Percentiles rank a stretch among this genome's conserved stretches.
Conservation (phyloP, 2,888 invertebrate species). For the Parnassius mnemosyne region DNA sequence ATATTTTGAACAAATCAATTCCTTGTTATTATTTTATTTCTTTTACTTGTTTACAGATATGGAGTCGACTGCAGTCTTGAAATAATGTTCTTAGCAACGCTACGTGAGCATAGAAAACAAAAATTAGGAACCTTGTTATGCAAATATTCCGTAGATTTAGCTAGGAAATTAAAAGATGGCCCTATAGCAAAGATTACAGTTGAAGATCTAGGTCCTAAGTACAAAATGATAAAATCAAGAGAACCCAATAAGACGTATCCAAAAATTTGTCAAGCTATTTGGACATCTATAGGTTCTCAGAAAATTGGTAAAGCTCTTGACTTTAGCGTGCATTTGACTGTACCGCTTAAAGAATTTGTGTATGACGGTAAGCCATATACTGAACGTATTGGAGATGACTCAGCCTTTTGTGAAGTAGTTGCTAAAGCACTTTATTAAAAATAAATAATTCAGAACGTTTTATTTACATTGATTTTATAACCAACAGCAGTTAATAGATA, state of each 20-base stretch:
- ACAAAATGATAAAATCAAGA: constrained; percentile 53
- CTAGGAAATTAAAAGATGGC: constrained; percentile 62
- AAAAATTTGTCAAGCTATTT: constrained; percentile 80
- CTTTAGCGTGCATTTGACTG: constrained; percentile 74
- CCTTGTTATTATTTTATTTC: neutral
- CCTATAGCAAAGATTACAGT: constrained; percentile 52
- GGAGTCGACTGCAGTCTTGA: constrained; percentile 83
- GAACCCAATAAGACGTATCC: constrained; percentile 58
- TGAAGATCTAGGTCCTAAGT: constrained; percentile 63
- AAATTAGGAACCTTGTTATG: constrained; percentile 78
- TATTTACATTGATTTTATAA: too few relatives aligned
- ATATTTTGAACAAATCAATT: too few relatives aligned
- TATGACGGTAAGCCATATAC: constrained; percentile 81
- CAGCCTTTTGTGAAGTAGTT: constrained; percentile 55
- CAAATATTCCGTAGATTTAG: constrained; percentile 77
- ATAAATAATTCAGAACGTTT: neutral
- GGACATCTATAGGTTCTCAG: constrained; percentile 80
- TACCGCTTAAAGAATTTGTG: constrained; percentile 75
- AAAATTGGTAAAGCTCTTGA: constrained; percentile 77
- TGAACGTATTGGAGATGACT: constrained; percentile 71
- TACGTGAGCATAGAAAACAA: constrained; percentile 69
- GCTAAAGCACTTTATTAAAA: constrained; percentile 34
- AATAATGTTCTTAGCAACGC: constrained; percentile 84
- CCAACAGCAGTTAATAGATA: too few relatives aligned
- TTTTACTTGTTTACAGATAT: constrained; percentile 55